Evolutionary conservation across 2,888 invertebrate genomes (phyloP).

Genomic region (Reticulitermes lucifugus): DNA sequence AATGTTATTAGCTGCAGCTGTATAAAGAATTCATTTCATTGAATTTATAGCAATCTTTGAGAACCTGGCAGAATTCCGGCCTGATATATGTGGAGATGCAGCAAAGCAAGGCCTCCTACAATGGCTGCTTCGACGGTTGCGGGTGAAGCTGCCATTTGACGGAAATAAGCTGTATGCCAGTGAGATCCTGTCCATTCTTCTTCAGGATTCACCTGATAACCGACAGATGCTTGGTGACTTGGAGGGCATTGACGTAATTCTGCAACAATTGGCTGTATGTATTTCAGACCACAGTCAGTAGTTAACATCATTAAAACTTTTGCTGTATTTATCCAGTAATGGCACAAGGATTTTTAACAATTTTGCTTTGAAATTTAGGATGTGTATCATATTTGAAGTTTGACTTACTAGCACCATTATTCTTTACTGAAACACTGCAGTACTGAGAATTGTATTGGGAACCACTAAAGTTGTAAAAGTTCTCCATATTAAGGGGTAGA

Average conservation of each 20-base stretch:
- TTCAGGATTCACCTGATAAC: slow-evolving; percentile 91
- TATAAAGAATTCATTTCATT: slow-evolving; percentile 50
- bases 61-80: slow-evolving; percentile 92
- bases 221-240: slow-evolving; percentile 86
- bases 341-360: too few species aligned
- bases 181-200: slow-evolving; percentile 94
- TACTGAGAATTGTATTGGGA: too few species aligned
- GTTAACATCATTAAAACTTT: too few species aligned
- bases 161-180: slow-evolving; percentile 95
- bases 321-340: too few species aligned
- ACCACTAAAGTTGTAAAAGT: too few species aligned
- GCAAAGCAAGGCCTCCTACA: slow-evolving; percentile 90
- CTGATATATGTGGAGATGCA: slow-evolving; percentile 85
- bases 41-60: slow-evolving; percentile 83
- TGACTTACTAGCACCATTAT: too few species aligned
- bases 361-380: too few species aligned
- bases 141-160: slow-evolving; percentile 92
- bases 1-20: background rate
- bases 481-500: too few species aligned
- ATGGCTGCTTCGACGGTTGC: slow-evolving; percentile 93
- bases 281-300: background rate
- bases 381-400: too few species aligned
- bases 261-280: slow-evolving; percentile 91
- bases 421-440: too few species aligned
- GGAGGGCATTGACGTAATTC: slow-evolving; percentile 95